phyloP scores from a whole-genome alignment of 2,888 invertebrate genomes.

The Noctua comes region DNA sequence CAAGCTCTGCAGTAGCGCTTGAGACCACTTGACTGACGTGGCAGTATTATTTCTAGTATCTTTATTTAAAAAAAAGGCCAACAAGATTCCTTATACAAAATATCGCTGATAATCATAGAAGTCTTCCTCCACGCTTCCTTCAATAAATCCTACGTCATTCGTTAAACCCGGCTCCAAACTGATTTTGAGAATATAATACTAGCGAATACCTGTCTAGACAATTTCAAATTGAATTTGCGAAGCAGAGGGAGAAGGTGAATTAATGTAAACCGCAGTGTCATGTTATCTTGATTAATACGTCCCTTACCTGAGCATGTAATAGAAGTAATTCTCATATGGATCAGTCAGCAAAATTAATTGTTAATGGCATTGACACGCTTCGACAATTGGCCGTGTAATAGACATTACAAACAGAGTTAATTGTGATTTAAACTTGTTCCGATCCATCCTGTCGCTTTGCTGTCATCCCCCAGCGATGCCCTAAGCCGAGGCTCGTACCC shows the following conservation, averaged over 20 bases:
- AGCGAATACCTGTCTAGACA: neutral
- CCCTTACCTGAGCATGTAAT: neutral
- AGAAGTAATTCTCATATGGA: neutral
- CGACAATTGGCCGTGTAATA: neutral
- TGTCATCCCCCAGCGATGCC: no score
- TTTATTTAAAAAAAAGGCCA: neutral
- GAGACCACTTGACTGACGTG: neutral
- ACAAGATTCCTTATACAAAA: neutral
- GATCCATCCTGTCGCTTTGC: no score
- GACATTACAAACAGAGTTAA: neutral
- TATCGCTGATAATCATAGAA: neutral
- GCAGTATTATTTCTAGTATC: neutral
- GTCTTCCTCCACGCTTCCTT: neutral
- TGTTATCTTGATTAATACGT: neutral
- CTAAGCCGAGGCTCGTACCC: no score
- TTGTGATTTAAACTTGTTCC: no score
- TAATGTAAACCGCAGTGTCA: neutral
- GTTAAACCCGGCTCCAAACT: neutral
- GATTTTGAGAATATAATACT: neutral
- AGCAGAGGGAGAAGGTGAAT: no score
- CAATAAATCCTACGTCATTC: neutral
- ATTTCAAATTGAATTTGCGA: constrained; percentile 4
- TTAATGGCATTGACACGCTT: neutral
- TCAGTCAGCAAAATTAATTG: neutral
- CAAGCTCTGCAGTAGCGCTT: neutral